phyloP scores from a whole-genome alignment of 2,797 vertebrate species.

The Mallotus villosus region DNA sequence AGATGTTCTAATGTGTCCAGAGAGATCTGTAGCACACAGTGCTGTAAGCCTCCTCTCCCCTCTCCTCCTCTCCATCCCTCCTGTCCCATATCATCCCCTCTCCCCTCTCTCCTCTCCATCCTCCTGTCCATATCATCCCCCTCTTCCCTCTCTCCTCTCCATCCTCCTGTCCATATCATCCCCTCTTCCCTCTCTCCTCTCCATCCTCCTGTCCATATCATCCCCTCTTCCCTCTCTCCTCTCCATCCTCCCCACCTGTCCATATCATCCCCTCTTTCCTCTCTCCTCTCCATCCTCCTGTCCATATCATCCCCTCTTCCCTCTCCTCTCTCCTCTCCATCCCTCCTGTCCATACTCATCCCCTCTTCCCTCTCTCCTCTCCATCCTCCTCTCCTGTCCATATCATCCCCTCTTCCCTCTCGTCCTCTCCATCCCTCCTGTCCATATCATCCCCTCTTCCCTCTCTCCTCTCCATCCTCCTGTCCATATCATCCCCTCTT shows the following conservation, averaged over 20 bases:
- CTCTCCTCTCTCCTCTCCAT: no score
- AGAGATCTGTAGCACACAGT: neutral
- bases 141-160: no score
- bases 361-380: no score
- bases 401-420: neutral
- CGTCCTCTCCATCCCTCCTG: neutral
- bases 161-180: neutral
- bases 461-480: neutral
- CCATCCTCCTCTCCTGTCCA: no score
- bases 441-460: neutral
- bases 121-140: no score
- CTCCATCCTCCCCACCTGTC: neutral
- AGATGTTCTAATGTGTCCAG: neutral
- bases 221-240: neutral
- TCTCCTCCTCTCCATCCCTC: constrained; percentile 6
- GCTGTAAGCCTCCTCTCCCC: neutral
- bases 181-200: neutral
- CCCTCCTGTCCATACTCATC: no score
- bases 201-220: neutral
- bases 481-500: neutral
- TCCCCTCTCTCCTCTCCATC: constrained; percentile 1
- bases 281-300: no score
- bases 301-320: no score
- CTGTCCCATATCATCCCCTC: neutral
- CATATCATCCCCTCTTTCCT: neutral